Evolutionary conservation across 2,888 invertebrate genomes (phyloP).

Genomic region (Microctonus hyperodae): DNA sequence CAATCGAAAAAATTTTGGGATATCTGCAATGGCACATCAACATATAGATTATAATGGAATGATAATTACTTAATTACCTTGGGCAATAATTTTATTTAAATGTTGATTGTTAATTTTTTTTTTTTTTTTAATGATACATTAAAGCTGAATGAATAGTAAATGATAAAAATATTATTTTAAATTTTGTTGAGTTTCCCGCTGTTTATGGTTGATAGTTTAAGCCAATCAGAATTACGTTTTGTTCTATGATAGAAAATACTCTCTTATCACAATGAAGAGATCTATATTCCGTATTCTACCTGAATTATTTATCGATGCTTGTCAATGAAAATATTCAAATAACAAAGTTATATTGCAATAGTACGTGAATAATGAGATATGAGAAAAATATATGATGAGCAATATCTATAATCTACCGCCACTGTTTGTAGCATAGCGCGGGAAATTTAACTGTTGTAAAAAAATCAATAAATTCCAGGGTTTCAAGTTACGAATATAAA

Average conservation of each 20-base stretch:
- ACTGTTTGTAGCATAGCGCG: conserved; percentile 4
- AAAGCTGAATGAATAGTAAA: too few relatives aligned
- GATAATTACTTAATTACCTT: neutral
- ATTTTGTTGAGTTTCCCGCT: neutral
- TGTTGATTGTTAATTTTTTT: neutral
- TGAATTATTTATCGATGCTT: too few relatives aligned
- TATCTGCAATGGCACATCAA: conserved; percentile 38
- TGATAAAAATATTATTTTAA: neutral
- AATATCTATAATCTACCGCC: conserved; percentile 13
- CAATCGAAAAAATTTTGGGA: too few relatives aligned
- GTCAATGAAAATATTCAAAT: too few relatives aligned
- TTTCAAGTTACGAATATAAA: conserved; percentile 6
- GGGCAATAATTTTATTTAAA: conserved; percentile 20
- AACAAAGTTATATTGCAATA: too few relatives aligned
- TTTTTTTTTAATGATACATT: too few relatives aligned
- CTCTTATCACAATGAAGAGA: too few relatives aligned
- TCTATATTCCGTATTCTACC: too few relatives aligned
- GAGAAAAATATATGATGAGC: neutral
- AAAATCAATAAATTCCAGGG: conserved; percentile 27
- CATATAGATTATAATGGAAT: conserved; percentile 40
- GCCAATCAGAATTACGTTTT: neutral
- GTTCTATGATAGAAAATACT: too few relatives aligned
- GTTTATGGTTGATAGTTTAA: too few relatives aligned
- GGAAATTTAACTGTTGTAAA: conserved; percentile 23
- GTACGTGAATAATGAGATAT: neutral